Percentiles rank a stretch among this genome's conserved stretches.
These are phyloP conservation scores for Pachymerium ferrugineum DNA, from an alignment of 2,888 invertebrate species.

Conservation along the genomic window DNA sequence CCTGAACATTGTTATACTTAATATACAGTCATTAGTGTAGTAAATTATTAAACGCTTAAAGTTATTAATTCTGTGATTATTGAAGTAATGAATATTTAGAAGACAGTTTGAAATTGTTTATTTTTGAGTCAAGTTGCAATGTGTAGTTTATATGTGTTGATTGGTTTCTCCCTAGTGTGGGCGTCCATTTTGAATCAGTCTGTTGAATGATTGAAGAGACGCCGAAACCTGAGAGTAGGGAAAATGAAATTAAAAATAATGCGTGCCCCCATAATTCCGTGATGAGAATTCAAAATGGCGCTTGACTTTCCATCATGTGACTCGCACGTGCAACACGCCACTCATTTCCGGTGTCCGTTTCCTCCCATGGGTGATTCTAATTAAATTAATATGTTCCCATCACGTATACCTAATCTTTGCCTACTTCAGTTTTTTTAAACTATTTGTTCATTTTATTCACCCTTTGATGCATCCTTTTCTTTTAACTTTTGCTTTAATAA, in stretches of 20 bases:
- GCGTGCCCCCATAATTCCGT: conserved; percentile 16
- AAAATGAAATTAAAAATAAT: conserved; percentile 14
- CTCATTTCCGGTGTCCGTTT: conserved; percentile 8
- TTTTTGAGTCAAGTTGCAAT: too few relatives aligned
- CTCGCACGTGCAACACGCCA: conserved; percentile 12
- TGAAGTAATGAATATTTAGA: too few relatives aligned
- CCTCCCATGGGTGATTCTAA: background rate
- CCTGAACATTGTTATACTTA: too few relatives aligned
- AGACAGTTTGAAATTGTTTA: too few relatives aligned
- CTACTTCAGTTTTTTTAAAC: too few relatives aligned
- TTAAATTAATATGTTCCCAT: background rate
- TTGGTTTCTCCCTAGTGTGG: background rate
- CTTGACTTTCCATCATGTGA: background rate
- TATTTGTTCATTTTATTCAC: background rate
- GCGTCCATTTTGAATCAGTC: conserved; percentile 10
- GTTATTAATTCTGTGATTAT: too few relatives aligned
- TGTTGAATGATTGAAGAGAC: conserved; percentile 12
- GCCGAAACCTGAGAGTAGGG: background rate
- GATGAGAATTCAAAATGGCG: conserved; percentile 3
- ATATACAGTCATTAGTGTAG: too few relatives aligned
- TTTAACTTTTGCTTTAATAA: too few relatives aligned
- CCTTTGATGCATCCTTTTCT: too few relatives aligned
- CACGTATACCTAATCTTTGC: too few relatives aligned
- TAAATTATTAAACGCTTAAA: too few relatives aligned
- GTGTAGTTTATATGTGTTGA: background rate